A percentile compares a stretch with the other conserved stretches of the same genome.
phyloP scores from a whole-genome alignment of 2,113 vertebrate species.

The Phaetusa simplex region DNA sequence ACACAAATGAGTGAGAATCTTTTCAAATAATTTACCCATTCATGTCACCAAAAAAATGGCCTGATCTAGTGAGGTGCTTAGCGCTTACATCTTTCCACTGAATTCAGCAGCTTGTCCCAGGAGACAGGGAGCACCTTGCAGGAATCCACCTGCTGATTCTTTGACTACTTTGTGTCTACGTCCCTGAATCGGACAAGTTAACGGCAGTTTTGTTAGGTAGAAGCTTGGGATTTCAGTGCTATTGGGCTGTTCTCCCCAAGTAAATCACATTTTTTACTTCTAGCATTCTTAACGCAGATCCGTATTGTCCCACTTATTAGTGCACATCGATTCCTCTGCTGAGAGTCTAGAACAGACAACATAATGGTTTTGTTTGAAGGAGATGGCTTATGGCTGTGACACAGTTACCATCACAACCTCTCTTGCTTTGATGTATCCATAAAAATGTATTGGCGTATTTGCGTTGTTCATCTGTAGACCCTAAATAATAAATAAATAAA shows the following conservation, averaged over 20 bases:
- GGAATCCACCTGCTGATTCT: neutral
- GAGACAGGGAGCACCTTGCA: neutral
- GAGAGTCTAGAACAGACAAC: neutral
- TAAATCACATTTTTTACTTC: neutral
- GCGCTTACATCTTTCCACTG: neutral
- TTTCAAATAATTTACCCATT: neutral
- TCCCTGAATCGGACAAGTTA: neutral
- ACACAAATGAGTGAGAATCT: neutral
- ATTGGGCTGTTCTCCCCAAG: neutral
- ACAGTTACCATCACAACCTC: neutral
- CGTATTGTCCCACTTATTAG: neutral
- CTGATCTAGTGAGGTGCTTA: neutral
- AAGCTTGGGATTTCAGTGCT: neutral
- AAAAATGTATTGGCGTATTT: neutral
- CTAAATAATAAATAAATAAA: neutral
- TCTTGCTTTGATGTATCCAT: neutral
- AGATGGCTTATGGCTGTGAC: neutral
- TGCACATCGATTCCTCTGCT: accelerated
- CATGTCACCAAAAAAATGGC: no score
- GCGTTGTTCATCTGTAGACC: neutral
- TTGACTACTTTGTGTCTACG: neutral
- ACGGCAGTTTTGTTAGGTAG: neutral
- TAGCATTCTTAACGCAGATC: neutral
- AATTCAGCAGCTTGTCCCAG: neutral
- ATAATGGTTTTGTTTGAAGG: neutral